These are phyloP conservation scores for Ochropleura leucogaster DNA, from an alignment of 2,888 invertebrate species.

Conservation along the genomic window DNA sequence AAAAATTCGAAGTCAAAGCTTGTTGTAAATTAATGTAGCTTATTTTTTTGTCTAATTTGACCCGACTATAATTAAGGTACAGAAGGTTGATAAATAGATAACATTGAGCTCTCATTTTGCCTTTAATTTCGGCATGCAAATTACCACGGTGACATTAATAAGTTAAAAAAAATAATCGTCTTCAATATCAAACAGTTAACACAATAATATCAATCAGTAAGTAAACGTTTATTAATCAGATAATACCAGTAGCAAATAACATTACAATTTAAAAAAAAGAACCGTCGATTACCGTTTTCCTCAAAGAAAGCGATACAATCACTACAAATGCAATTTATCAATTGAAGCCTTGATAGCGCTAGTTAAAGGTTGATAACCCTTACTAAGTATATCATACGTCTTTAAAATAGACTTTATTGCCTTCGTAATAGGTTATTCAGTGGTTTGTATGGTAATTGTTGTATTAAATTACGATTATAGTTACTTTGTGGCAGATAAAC, in stretches of 20 bases:
- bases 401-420: background rate
- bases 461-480: constrained; percentile 2
- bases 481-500: background rate
- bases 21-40: too few species aligned
- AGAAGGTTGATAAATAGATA: too few species aligned
- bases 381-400: background rate
- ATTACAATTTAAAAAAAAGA: background rate
- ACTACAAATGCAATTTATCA: constrained; percentile 8
- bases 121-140: too few species aligned
- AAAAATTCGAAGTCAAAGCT: too few species aligned
- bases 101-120: too few species aligned
- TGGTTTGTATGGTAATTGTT: constrained; percentile 5
- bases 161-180: too few species aligned
- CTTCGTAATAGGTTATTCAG: background rate
- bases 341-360: constrained; percentile 5
- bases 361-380: constrained; percentile 28
- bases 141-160: too few species aligned
- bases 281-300: background rate
- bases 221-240: background rate
- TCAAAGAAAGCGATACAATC: background rate
- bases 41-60: too few species aligned
- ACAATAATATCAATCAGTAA: background rate
- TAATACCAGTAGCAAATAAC: background rate
- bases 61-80: too few species aligned
- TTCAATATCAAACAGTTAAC: background rate